Evolutionary conservation across 2,797 vertebrate species (phyloP), one percentile per base, ranked within the genome.

Genomic region (Dallia pectoralis): DNA sequence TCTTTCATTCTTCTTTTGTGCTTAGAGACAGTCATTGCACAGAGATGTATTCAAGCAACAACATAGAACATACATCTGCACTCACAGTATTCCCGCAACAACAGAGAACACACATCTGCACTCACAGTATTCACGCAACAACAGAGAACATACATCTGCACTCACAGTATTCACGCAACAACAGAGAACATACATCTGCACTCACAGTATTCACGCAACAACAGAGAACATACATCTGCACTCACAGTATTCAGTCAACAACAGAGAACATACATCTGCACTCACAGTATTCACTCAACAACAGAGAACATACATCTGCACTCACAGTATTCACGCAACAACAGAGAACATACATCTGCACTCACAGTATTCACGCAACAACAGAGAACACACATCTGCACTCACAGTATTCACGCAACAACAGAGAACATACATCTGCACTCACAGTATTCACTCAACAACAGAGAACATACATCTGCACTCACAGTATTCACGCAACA

Each of bases 11-110:
- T 72, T n/a, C 56, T 79, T 70, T 84, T 84, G 80, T 87, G 82
- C 72, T 86, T 74, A 73, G 75, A 84, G 82, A 86, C 74, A 40
- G 61, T 33, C 73, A 78, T 87, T 82, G 81, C 74, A 22, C 0
- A 63, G 86, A 82, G 76, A 75, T 78, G 81, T 77, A 74, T 85
- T 36, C 33, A 36, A 3, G 3, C 33, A 36, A 36, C 33, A 36
- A 36, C 33, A 32, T 14, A 14, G 11, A 4, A 18, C 29, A 32
- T 19, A 30, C 15, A 65, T 65, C 63, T 30, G n/a, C 33, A 3
- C 19, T 51, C 49, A 19, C 49, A 19, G 49, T 51, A 18, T 51
- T 16, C 49, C 49, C 33, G 3, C 33, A 36, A 36, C 33, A 36
- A 36, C 33, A 32, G 29, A 14, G 11, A 4, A 18, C 29, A 32